These are phyloP conservation scores for Bimastos eiseni DNA, from an alignment of 2,888 invertebrate species.

Conservation along the genomic window DNA sequence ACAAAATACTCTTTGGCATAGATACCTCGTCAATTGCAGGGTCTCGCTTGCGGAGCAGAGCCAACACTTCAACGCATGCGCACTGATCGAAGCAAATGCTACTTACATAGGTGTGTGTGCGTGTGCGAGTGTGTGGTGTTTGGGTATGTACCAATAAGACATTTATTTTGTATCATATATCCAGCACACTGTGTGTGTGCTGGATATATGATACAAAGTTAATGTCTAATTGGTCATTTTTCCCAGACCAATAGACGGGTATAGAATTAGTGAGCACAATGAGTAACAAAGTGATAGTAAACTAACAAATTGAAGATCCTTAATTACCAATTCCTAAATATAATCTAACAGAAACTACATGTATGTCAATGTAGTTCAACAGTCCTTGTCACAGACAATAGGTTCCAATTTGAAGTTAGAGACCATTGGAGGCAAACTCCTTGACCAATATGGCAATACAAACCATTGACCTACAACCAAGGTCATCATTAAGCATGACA, in stretches of 20 bases:
- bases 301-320: neutral
- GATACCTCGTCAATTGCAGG: neutral
- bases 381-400: neutral
- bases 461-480: too few relatives aligned
- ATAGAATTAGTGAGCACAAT: neutral
- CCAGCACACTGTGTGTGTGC: neutral
- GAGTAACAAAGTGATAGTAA: neutral
- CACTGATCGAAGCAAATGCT: too few relatives aligned
- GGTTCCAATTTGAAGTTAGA: neutral
- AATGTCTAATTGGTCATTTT: neutral
- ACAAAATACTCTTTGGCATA: neutral
- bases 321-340: neutral
- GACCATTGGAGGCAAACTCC: neutral
- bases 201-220: neutral
- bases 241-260: too few relatives aligned
- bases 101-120: too few relatives aligned
- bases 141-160: too few relatives aligned
- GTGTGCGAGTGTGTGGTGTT: too few relatives aligned
- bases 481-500: neutral
- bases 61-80: too few relatives aligned
- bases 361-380: neutral
- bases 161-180: neutral
- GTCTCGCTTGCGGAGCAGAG: too few relatives aligned
- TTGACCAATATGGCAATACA: neutral
- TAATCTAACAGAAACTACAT: neutral